phyloP scores from a whole-genome alignment of 2,888 invertebrate genomes.

The Hemistola chrysoprasaria region DNA sequence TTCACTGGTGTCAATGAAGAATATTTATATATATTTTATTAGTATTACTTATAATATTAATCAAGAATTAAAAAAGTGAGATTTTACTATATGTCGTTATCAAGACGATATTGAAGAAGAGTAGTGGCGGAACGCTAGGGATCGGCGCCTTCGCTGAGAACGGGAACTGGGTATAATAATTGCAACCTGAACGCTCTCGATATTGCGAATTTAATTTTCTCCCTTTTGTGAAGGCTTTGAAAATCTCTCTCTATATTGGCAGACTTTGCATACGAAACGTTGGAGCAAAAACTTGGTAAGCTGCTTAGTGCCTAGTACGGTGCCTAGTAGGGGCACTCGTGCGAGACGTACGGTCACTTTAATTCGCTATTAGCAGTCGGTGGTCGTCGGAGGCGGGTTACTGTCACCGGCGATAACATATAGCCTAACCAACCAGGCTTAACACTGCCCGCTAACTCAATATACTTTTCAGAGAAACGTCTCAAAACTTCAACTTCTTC shows the following conservation, averaged over 20 bases:
- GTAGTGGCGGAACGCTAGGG: background rate
- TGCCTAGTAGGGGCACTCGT: conserved; percentile 29
- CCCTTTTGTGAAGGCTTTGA: conserved; percentile 11
- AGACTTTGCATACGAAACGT: conserved; percentile 23
- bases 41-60: too few species aligned
- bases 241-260: conserved; percentile 18
- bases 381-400: conserved; percentile 10
- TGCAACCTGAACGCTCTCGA: conserved; percentile 20
- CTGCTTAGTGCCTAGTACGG: conserved; percentile 30
- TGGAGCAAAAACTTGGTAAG: conserved; percentile 30
- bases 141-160: conserved; percentile 17
- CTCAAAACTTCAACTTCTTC: too few species aligned
- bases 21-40: too few species aligned
- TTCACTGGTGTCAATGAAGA: too few species aligned
- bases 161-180: conserved; percentile 20
- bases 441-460: too few species aligned
- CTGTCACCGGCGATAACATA: conserved; percentile 8
- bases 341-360: conserved; percentile 26
- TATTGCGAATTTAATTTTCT: conserved; percentile 25
- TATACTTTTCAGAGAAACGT: too few species aligned
- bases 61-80: too few species aligned
- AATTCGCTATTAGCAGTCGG: conserved; percentile 34
- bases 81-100: too few species aligned
- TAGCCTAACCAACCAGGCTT: too few species aligned
- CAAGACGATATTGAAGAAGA: too few species aligned